These are phyloP conservation scores for Erebia palarica DNA, from an alignment of 2,888 invertebrate species.

Conservation along the genomic window DNA sequence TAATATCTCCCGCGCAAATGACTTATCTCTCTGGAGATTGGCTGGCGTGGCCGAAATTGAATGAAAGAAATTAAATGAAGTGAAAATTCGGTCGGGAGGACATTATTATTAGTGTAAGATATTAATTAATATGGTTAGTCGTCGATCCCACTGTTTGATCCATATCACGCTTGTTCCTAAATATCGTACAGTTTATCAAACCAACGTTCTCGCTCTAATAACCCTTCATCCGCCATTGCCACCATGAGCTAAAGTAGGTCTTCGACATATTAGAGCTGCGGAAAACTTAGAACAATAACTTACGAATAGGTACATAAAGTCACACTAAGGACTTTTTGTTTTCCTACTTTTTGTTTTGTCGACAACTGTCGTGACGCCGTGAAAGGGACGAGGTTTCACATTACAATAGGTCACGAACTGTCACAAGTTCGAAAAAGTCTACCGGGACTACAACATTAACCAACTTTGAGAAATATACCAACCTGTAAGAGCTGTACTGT, in stretches of 20 bases:
- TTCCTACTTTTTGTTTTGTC: conserved; percentile 13
- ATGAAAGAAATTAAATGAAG: no score
- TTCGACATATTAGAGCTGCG: conserved; percentile 34
- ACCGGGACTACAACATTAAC: no score
- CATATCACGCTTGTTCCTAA: conserved; percentile 27
- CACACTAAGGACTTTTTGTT: conserved; percentile 7
- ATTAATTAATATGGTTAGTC: no score
- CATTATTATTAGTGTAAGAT: no score
- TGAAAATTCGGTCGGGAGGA: no score
- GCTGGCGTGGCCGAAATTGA: no score
- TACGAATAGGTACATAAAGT: conserved; percentile 15
- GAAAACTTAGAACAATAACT: conserved; percentile 41
- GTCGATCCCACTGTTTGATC: background rate
- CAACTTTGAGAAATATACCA: no score
- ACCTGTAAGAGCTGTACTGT: no score
- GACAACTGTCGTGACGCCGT: background rate
- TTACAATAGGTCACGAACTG: no score
- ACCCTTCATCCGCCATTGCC: conserved; percentile 45
- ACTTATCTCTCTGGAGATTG: no score
- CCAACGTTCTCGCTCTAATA: conserved; percentile 70
- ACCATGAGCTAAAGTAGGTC: conserved; percentile 34
- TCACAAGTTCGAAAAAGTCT: no score
- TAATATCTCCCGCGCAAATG: no score
- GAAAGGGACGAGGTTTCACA: background rate
- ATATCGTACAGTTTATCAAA: conserved; percentile 38